A percentile compares a stretch with the other conserved stretches of the same genome.
phyloP scores from a whole-genome alignment of 2,113 vertebrate species.

The Orcinus orca region DNA sequence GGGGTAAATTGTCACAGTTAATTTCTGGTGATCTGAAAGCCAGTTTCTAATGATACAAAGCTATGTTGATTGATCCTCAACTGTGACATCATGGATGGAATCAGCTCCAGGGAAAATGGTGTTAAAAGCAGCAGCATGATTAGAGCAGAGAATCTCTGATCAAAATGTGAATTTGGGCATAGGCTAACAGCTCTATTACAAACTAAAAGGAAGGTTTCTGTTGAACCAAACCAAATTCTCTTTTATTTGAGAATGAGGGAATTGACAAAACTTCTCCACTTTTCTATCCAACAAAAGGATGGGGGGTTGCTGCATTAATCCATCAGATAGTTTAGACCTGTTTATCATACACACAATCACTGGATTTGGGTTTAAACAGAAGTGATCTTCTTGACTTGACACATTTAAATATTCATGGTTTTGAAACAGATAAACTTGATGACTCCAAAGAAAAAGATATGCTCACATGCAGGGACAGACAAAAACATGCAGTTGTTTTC shows the following conservation, averaged over 20 bases:
- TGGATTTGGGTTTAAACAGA: constrained; percentile 35
- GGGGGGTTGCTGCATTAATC: not conserved
- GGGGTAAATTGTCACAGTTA: not conserved
- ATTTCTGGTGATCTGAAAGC: constrained; percentile 40
- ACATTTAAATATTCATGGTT: not conserved
- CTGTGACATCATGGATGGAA: not conserved
- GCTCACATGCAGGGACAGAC: not conserved
- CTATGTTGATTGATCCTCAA: not conserved
- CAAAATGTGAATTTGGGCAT: not conserved
- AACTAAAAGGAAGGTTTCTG: not conserved
- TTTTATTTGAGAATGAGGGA: not conserved
- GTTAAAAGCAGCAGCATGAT: not conserved
- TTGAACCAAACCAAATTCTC: not conserved
- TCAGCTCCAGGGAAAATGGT: not conserved
- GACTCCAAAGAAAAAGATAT: not conserved
- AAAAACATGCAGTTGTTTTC: not conserved
- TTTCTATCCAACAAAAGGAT: not conserved
- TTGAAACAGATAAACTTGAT: not conserved
- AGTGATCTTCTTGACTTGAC: not conserved
- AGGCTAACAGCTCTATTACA: not conserved
- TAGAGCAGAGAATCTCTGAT: not conserved
- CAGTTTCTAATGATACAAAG: not conserved
- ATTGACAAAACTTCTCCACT: not conserved
- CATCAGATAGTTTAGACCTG: not conserved
- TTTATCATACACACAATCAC: not conserved